Evolutionary conservation across 2,888 invertebrate genomes (phyloP), one percentile per base, ranked within the genome.

Genomic region (Zygothrica quintamaculata): DNA sequence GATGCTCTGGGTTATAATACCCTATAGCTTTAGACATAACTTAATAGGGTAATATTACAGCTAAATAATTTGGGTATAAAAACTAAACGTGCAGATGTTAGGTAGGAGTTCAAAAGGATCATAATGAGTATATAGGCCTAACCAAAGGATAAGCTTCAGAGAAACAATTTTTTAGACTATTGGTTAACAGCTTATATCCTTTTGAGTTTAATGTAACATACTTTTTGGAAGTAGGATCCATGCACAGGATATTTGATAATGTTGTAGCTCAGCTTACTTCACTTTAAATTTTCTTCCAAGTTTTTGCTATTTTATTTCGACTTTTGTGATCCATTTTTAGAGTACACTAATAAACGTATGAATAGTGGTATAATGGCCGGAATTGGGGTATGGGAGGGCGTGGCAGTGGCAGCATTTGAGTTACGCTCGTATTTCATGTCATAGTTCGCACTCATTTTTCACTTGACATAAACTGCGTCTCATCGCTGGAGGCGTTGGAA

Each of bases 381-480:
- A 22, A 5, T 22, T 3, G 18, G 18, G 18, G 18, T 5, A 22
- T 2, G 18, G 18, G 18, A 5, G 18, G 18, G 18, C 18, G 18
- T 22, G 2, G 18, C 5, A 22, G 18, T 22, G 29, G 58, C 39
- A 61, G 68, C 61, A 71, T 68, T 74, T 58, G 57, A 51, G 50
- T 59, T 75, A 47, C 33, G 64, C 84, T 72, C 77, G 66, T 74
- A 79, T 80, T 84, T 66, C 84, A 86, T 80, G 80, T 84, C 80
- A 80, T 80, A 80, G 87, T 86, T 80, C 87, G 84, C 87, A 86
- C 84, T 80, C 80, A 76, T 79, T 79, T 84, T 80, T 74, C 70
- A 79, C 70, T 73, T 79, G 80, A 80, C 86, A 79, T 84, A 74
- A 84, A 76, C 86, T 84, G 84, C 77, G 80, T 74, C 79, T 84